These are phyloP conservation scores for Mesochorus sp. DNA, from an alignment of 2,888 invertebrate species.

Conservation along the genomic window DNA sequence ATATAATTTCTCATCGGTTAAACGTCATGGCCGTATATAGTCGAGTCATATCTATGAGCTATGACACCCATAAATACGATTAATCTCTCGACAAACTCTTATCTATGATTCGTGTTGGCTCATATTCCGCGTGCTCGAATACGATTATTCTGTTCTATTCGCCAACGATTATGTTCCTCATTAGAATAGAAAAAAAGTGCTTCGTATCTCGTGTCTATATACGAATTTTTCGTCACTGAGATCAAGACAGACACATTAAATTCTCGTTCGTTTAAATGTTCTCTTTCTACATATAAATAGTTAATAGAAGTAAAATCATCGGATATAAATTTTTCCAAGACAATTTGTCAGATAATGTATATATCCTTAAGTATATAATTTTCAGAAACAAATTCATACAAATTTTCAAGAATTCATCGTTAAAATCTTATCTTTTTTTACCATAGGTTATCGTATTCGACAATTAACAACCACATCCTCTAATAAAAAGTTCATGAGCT, in stretches of 20 bases:
- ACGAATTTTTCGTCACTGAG: not conserved
- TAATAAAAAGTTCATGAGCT: constrained; percentile 13
- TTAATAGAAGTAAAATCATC: no score
- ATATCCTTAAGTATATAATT: not conserved
- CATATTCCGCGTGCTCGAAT: constrained; percentile 26
- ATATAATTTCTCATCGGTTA: not conserved
- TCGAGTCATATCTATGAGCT: constrained; percentile 5
- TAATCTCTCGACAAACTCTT: constrained; percentile 22
- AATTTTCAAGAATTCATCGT: not conserved
- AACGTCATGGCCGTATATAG: not conserved
- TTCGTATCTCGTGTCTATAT: not conserved
- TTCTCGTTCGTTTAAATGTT: not conserved
- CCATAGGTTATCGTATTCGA: not conserved
- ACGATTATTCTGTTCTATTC: constrained; percentile 20
- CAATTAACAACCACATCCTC: constrained; percentile 7
- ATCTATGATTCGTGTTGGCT: constrained; percentile 29
- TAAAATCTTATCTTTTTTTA: not conserved
- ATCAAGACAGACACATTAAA: constrained; percentile 7
- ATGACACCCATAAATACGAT: constrained; percentile 36
- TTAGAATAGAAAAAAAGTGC: constrained; percentile 8
- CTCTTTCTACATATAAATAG: no score
- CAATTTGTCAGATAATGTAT: no score
- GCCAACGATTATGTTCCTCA: constrained; percentile 4
- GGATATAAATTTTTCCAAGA: no score
- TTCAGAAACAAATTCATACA: no score